phyloP scores from a whole-genome alignment of 2,797 vertebrate species.

The Odontamblyopus lacepedii region DNA sequence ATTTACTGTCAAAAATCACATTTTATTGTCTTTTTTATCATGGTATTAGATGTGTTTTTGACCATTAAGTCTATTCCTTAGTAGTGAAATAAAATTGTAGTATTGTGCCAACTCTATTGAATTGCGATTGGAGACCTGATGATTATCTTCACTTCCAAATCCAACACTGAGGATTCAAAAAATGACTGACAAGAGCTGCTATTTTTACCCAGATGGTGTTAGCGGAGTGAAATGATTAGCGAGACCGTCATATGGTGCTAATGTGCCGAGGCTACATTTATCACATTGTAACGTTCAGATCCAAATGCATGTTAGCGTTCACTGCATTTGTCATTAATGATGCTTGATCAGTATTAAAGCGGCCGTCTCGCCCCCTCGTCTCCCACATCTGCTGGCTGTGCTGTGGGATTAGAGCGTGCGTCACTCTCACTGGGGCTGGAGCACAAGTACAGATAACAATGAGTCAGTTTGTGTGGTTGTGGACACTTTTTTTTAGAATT shows the following conservation, averaged over 20 bases:
- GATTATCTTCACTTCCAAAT: conserved; percentile 27
- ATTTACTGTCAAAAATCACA: too few relatives aligned
- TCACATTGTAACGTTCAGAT: conserved; percentile 27
- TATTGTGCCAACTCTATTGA: too few relatives aligned
- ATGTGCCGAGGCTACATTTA: conserved; percentile 40
- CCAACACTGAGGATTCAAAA: conserved; percentile 13
- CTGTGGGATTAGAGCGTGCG: conserved; percentile 35
- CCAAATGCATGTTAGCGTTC: conserved; percentile 25
- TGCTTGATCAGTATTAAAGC: conserved; percentile 58
- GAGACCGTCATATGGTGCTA: conserved; percentile 25
- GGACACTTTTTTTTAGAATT: too few relatives aligned
- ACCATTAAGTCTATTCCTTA: too few relatives aligned
- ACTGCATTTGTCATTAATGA: conserved; percentile 61
- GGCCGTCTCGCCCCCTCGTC: conserved; percentile 54
- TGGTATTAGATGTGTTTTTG: too few relatives aligned
- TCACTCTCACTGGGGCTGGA: not conserved
- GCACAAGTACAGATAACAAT: conserved; percentile 1
- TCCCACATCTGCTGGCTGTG: conserved; percentile 37
- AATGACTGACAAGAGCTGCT: conserved; percentile 31
- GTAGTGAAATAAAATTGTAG: too few relatives aligned
- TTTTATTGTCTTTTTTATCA: too few relatives aligned
- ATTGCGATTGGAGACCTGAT: not conserved
- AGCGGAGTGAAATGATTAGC: conserved; percentile 48
- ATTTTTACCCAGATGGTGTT: conserved; percentile 48
- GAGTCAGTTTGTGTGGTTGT: too few relatives aligned